Evolutionary conservation across 35 echinoderm and acorn worm species (phyloP), one percentile per base, ranked within the genome.

Genomic region (Lytechinus pictus): DNA sequence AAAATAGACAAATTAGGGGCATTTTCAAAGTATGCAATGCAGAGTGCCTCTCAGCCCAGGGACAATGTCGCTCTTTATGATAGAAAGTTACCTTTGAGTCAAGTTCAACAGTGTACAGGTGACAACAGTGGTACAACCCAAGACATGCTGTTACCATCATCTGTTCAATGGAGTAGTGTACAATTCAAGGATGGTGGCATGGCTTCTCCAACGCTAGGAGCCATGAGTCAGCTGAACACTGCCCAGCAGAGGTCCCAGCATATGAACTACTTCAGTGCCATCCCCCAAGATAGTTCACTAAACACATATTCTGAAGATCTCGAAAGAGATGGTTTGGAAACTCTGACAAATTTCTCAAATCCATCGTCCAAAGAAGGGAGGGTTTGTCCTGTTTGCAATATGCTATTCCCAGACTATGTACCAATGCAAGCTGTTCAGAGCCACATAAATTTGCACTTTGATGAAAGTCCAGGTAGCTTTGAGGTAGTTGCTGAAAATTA

Each of bases 151-250:
- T 54, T 93, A 28, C 92, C 92, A 54, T 55, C 92, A 10, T 93
- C 92, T 10, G 92, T 93, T 10, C 29, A 93, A 1, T 93, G 92
- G 92, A 93, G 92, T 54, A 93, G 54, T 10, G 9, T 93, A 10
- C 92, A 93, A 27, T 54, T 93, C 14, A 93, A 57, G 92, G 92
- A 93, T 93, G 92, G 92, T 9, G 92, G 92, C 92, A 93, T 57
- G 53, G 9, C 53, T 57, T 93, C 92, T 13, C 92, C 92, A 28
- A 93, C 54, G 13, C 92, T 93, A 44, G 92, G 21, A 57, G 55
- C 10, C 92, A 93, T 93, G 92, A 93, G 54, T 54, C 88, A 4
- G 66, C 21, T 5, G 4, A 79, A 79, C 66, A 79, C 66, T 79
- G 66, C 66, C 66, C 66, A 79, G 21, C 66, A n/a, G 21, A 79